Percentiles rank a stretch among this genome's conserved stretches.
These are phyloP conservation scores for Synergus umbraculus DNA, from an alignment of 2,888 invertebrate genomes.

Conservation along the genomic window DNA sequence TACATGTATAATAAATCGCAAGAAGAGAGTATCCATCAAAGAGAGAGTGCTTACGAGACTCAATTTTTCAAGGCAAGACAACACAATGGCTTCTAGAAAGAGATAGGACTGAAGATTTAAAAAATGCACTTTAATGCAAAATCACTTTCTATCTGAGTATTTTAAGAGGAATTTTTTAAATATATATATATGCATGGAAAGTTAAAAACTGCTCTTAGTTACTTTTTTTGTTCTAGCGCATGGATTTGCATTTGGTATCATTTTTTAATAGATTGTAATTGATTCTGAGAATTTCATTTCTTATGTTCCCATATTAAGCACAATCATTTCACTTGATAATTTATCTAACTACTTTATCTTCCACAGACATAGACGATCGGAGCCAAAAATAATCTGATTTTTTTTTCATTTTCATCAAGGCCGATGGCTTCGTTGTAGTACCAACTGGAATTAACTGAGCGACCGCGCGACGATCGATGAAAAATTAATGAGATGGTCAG, in stretches of 20 bases:
- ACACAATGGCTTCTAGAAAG: slow-evolving; percentile 4
- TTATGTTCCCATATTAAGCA: neutral
- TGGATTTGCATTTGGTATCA: no score
- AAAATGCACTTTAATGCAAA: no score
- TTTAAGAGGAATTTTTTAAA: no score
- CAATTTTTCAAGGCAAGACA: neutral
- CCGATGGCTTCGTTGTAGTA: slow-evolving; percentile 13
- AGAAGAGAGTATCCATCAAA: no score
- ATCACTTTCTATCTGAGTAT: no score
- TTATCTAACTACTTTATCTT: neutral
- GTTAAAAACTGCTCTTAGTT: no score
- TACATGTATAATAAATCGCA: no score
- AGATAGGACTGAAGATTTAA: neutral
- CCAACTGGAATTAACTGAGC: slow-evolving; percentile 40
- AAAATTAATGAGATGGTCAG: slow-evolving; percentile 41
- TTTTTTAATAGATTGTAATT: no score
- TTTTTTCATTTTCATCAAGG: slow-evolving; percentile 32
- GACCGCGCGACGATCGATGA: slow-evolving; percentile 39
- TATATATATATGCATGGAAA: no score
- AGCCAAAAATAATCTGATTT: slow-evolving; percentile 10
- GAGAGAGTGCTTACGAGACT: no score
- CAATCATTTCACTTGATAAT: neutral
- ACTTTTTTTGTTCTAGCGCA: no score
- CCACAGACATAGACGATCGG: neutral
- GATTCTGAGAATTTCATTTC: no score